A percentile compares a stretch with the other conserved stretches of the same genome.
These are phyloP conservation scores for Xyrichtys novacula DNA, from an alignment of 2,797 vertebrate species.

Conservation along the genomic window DNA sequence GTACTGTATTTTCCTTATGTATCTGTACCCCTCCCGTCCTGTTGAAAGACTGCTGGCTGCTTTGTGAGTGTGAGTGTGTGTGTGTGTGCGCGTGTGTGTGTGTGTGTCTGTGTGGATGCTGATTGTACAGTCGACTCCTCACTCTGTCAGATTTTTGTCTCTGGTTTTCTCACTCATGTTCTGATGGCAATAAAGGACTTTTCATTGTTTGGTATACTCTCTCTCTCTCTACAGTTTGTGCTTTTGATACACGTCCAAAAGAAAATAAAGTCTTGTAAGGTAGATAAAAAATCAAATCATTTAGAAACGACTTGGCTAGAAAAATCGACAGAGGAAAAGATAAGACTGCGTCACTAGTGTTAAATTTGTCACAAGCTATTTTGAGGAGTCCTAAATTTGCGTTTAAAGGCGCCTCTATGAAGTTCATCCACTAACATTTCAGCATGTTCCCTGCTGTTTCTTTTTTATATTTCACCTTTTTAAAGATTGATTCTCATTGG, in stretches of 20 bases:
- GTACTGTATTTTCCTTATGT: conserved; percentile 75
- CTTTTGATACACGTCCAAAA: conserved; percentile 4
- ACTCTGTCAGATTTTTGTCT: conserved; percentile 81
- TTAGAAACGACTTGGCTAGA: background rate
- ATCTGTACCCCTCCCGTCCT: conserved; percentile 67
- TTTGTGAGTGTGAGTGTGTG: conserved; percentile 27
- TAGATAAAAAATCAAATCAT: background rate
- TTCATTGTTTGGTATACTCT: conserved; percentile 83
- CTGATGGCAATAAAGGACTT: conserved; percentile 87
- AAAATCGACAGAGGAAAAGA: background rate
- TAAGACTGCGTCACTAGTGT: conserved; percentile 4
- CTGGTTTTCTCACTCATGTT: conserved; percentile 84
- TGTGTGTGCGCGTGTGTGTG: conserved; percentile 10
- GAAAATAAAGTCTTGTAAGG: background rate
- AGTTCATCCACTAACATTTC: background rate
- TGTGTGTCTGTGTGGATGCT: conserved; percentile 48
- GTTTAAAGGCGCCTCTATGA: background rate
- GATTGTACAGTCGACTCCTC: conserved; percentile 79
- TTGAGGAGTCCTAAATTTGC: conserved; percentile 19
- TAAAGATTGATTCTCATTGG: background rate
- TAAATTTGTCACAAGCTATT: conserved; percentile 32
- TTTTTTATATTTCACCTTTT: background rate
- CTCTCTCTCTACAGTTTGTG: conserved; percentile 51
- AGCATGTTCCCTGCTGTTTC: background rate
- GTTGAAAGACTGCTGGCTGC: conserved; percentile 61